Conservation (phyloP, 2,888 invertebrate species). For the Tortrix viridana region DNA sequence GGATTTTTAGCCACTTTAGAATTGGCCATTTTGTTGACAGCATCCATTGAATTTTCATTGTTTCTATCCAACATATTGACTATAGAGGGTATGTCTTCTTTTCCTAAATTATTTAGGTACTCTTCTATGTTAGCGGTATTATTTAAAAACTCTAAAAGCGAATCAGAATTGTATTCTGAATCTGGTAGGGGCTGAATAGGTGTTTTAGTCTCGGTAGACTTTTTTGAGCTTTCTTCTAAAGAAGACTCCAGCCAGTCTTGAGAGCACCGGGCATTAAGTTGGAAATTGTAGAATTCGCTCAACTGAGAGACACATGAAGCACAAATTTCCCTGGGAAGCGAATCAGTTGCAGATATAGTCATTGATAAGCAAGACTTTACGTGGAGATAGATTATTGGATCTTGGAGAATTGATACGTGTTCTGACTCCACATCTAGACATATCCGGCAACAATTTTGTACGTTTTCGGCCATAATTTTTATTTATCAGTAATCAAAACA, state of each 20-base stretch:
- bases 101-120: conserved; percentile 73
- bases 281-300: conserved; percentile 74
- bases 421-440: conserved; percentile 70
- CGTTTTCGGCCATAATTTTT: conserved; percentile 61
- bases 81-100: conserved; percentile 77
- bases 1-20: conserved; percentile 56
- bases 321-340: conserved; percentile 71
- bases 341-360: conserved; percentile 59
- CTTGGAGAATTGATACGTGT: conserved; percentile 69
- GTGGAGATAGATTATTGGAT: conserved; percentile 66
- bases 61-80: conserved; percentile 74
- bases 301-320: conserved; percentile 68
- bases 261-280: conserved; percentile 73
- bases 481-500: background rate
- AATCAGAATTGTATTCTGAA: conserved; percentile 79
- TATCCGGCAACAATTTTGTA: conserved; percentile 70
- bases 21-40: conserved; percentile 48
- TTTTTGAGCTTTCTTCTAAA: conserved; percentile 62
- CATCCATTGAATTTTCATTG: conserved; percentile 56
- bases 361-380: conserved; percentile 72
- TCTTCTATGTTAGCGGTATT: conserved; percentile 78
- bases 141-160: conserved; percentile 75
- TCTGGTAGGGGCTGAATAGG: conserved; percentile 74
- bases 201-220: conserved; percentile 61
- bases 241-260: conserved; percentile 76